These are phyloP conservation scores for Megalops cyprinoides DNA, from an alignment of 2,797 vertebrate genomes.

Conservation along the genomic window DNA sequence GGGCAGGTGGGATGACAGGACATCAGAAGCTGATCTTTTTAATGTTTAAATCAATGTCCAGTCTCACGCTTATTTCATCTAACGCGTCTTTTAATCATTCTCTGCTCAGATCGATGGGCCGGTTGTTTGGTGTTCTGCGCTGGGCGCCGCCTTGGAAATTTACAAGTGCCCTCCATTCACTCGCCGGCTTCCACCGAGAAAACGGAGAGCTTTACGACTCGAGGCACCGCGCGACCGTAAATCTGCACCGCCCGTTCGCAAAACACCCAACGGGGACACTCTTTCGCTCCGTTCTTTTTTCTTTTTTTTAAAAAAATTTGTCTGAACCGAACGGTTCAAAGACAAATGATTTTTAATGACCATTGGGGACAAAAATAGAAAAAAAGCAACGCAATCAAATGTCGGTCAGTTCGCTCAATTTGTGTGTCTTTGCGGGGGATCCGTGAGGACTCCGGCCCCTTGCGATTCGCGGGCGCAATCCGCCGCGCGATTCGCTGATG, in stretches of 20 bases:
- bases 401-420: no score
- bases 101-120: slow-evolving; percentile 85
- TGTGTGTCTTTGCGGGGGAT: no score
- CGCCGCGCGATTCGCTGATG: background rate
- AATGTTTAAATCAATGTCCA: slow-evolving; percentile 89
- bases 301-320: background rate
- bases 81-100: slow-evolving; percentile 94
- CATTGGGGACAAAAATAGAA: no score
- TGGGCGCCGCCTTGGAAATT: slow-evolving; percentile 83
- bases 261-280: slow-evolving; percentile 42
- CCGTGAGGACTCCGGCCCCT: no score
- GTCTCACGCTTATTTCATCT: slow-evolving; percentile 87
- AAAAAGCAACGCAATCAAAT: no score
- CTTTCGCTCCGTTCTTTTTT: background rate
- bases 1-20: background rate
- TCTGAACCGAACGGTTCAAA: background rate
- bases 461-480: background rate
- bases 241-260: slow-evolving; percentile 68
- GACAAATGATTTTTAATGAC: no score
- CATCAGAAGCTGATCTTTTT: slow-evolving; percentile 47
- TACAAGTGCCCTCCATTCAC: slow-evolving; percentile 87
- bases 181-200: slow-evolving; percentile 76
- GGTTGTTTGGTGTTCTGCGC: slow-evolving; percentile 86
- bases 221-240: slow-evolving; percentile 77
- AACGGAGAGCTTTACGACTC: slow-evolving; percentile 85